Percentiles rank a stretch among this genome's conserved stretches.
These are phyloP conservation scores for Callocephalon fimbriatum DNA, from an alignment of 2,113 vertebrate species.

Conservation along the genomic window DNA sequence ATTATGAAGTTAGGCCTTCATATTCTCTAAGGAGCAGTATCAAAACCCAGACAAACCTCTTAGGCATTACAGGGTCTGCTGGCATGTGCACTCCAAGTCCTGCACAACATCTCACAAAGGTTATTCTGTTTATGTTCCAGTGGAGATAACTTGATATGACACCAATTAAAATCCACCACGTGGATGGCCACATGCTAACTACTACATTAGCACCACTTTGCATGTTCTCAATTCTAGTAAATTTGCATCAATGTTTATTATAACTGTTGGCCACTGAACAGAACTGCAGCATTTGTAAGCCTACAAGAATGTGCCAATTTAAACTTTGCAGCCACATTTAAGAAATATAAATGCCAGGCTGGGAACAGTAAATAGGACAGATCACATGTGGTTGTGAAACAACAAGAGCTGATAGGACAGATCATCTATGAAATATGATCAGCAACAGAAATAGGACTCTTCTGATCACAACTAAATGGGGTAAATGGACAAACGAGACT, in stretches of 20 bases:
- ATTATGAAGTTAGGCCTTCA: neutral
- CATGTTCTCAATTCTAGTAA: neutral
- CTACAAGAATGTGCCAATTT: neutral
- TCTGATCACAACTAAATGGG: neutral
- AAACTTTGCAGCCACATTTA: neutral
- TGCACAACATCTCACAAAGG: neutral
- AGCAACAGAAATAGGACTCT: neutral
- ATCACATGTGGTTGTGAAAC: neutral
- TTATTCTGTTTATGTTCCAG: constrained; percentile 50
- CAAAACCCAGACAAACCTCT: neutral
- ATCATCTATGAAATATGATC: neutral
- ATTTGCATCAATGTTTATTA: neutral
- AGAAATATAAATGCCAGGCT: neutral
- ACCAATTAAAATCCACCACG: neutral
- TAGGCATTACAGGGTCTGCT: neutral
- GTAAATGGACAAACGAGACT: neutral
- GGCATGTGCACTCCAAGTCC: neutral
- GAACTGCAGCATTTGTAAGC: neutral
- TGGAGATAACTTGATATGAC: neutral
- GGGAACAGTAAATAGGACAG: neutral
- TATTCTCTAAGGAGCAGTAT: neutral
- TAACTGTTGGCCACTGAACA: neutral
- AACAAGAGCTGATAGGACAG: neutral
- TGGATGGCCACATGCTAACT: neutral
- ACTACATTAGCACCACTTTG: neutral